These are phyloP conservation scores for Stenoptilia bipunctidactyla DNA, from an alignment of 2,888 invertebrate genomes.

Conservation along the genomic window DNA sequence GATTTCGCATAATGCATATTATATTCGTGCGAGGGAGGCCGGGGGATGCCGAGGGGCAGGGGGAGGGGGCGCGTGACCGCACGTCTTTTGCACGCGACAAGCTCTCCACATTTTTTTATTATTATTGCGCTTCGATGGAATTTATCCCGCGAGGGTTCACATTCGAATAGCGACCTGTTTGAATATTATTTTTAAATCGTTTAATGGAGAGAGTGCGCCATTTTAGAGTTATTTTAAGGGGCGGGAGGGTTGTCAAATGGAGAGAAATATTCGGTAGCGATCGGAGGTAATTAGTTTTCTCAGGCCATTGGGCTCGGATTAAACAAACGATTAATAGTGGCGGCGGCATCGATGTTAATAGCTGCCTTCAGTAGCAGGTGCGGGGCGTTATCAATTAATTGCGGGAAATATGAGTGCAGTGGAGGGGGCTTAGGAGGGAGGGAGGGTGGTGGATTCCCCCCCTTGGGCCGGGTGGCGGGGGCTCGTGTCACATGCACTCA, in stretches of 20 bases:
- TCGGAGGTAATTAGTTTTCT: conserved; percentile 39
- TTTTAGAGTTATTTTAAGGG: conserved; percentile 52
- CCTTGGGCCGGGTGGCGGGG: background rate
- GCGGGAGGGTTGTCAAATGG: conserved; percentile 12
- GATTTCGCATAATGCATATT: conserved; percentile 72
- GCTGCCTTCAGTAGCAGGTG: conserved; percentile 55
- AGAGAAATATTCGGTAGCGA: conserved; percentile 13
- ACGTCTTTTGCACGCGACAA: conserved; percentile 70
- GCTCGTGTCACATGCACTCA: conserved; percentile 35
- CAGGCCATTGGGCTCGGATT: conserved; percentile 42
- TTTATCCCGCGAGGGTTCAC: conserved; percentile 58
- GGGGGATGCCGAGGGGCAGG: conserved; percentile 13
- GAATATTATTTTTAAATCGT: conserved; percentile 67
- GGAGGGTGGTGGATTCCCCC: conserved; percentile 11
- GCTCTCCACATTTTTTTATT: conserved; percentile 70
- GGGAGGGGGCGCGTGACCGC: conserved; percentile 52
- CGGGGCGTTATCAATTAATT: conserved; percentile 42
- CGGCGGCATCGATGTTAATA: conserved; percentile 53
- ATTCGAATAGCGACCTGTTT: conserved; percentile 46
- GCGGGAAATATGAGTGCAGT: conserved; percentile 25
- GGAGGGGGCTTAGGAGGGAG: conserved; percentile 7
- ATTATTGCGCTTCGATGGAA: conserved; percentile 70
- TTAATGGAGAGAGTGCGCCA: conserved; percentile 57
- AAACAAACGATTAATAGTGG: conserved; percentile 49
- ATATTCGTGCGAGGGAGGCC: conserved; percentile 46